phyloP scores from a whole-genome alignment of 1,140 invertebrate genomes.

The Tetragonula clypearis region DNA sequence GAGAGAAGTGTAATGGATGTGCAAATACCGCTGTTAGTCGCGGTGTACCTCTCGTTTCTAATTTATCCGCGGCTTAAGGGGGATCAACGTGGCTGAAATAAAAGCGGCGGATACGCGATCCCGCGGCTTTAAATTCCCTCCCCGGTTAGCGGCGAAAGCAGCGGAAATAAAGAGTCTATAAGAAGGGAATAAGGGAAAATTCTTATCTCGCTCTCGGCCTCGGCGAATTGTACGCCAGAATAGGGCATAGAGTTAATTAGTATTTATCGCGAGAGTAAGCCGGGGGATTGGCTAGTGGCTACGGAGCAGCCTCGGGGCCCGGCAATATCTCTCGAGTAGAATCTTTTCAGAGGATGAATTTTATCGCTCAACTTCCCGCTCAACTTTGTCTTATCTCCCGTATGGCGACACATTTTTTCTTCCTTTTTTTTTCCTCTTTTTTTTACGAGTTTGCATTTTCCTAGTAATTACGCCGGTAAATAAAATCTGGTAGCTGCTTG shows the following conservation, averaged over 20 bases:
- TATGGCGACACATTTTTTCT: neutral
- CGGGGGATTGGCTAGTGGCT: slow-evolving; percentile 29
- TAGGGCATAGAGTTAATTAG: slow-evolving; percentile 52
- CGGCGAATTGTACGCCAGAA: neutral
- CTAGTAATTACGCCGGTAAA: neutral
- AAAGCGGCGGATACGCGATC: slow-evolving; percentile 17
- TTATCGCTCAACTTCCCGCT: slow-evolving; percentile 40
- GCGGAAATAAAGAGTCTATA: slow-evolving; percentile 9
- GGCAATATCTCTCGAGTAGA: slow-evolving; percentile 41
- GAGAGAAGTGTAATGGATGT: neutral
- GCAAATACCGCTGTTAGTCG: neutral
- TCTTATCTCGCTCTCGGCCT: slow-evolving; percentile 48
- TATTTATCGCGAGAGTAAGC: slow-evolving; percentile 61
- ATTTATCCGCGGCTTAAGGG: slow-evolving; percentile 34
- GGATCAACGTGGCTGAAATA: slow-evolving; percentile 35
- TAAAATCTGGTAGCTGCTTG: neutral
- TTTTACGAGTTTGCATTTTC: slow-evolving; percentile 12
- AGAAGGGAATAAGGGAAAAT: slow-evolving; percentile 36
- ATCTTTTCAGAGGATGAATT: slow-evolving; percentile 51
- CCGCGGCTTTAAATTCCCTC: slow-evolving; percentile 23
- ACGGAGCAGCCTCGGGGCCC: slow-evolving; percentile 6
- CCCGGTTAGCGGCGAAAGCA: neutral
- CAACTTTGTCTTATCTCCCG: slow-evolving; percentile 55
- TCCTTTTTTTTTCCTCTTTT: neutral
- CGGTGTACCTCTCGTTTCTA: neutral